Evolutionary conservation across 2,888 invertebrate genomes (phyloP), one percentile per base, ranked within the genome.

Genomic region (Pristionchus entomophagus): DNA sequence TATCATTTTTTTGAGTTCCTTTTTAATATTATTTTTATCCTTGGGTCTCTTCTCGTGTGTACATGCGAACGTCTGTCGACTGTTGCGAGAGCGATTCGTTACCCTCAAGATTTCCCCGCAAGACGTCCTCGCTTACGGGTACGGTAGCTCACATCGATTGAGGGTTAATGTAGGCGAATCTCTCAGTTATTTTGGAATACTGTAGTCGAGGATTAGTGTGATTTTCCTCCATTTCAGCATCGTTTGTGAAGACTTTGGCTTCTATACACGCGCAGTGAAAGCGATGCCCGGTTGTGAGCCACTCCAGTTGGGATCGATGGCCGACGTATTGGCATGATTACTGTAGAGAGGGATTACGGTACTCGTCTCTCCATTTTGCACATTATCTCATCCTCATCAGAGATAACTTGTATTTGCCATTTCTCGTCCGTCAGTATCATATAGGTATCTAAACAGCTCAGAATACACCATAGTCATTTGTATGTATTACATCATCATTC

Each of bases 101-200:
- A 87, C 88, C 32, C 85, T 90, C 81, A 91, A 90, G n/a, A 90
- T 93, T 56, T 89, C 91, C 6, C 92, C 92, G 12, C 91, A 92
- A 81, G 92, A 93, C 86, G 87, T 92, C 4, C 85, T 92, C 10
- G 88, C 90, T 65, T 93, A 91, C 87, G 93, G 92, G 91, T 90
- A 49, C 49, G 77, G 45, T 32, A 69, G 35, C n/a, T n/a, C n/a
- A n/a, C n/a, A n/a, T n/a, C n/a, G n/a, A n/a, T n/a, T n/a, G n/a
- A n/a, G n/a, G n/a, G n/a, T n/a, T n/a, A n/a, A n/a, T n/a, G n/a
- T n/a, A n/a, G n/a, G n/a, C n/a, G n/a, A n/a, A n/a, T n/a, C n/a
- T n/a, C n/a, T n/a, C n/a, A n/a, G n/a, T n/a, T n/a, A n/a, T n/a
- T 38, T 32, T 12, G 14, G 35, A 14, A 14, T 69, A 69, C 35